These are phyloP conservation scores for Dysmachus trigonus DNA, from an alignment of 2,888 invertebrate genomes.

Conservation along the genomic window DNA sequence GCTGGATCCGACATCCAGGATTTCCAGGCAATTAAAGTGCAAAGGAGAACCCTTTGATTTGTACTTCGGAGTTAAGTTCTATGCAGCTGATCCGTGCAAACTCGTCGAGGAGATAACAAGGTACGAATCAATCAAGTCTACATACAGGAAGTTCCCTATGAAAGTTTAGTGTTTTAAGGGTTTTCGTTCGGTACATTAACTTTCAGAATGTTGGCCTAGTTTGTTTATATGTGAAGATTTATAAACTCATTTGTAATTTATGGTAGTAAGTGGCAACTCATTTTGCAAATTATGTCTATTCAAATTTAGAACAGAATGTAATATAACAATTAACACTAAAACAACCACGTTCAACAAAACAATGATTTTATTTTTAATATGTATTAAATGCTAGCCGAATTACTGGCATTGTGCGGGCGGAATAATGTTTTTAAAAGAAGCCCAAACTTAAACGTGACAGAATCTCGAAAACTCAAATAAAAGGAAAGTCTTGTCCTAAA, in stretches of 20 bases:
- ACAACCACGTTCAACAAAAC: too few relatives aligned
- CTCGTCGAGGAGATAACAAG: slow-evolving; percentile 94
- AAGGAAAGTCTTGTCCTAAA: too few relatives aligned
- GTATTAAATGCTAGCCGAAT: too few relatives aligned
- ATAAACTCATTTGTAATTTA: not conserved
- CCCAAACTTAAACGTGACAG: too few relatives aligned
- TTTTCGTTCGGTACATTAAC: not conserved
- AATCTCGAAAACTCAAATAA: too few relatives aligned
- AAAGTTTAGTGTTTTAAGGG: not conserved
- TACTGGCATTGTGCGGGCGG: too few relatives aligned
- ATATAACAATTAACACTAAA: too few relatives aligned
- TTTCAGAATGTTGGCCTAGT: not conserved
- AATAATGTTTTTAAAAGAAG: too few relatives aligned
- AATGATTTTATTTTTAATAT: too few relatives aligned
- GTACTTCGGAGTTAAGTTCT: slow-evolving; percentile 97
- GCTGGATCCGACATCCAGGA: slow-evolving; percentile 90
- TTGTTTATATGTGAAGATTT: not conserved
- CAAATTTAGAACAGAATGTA: too few relatives aligned
- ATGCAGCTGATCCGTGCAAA: slow-evolving; percentile 96
- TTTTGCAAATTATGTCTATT: too few relatives aligned
- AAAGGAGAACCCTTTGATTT: slow-evolving; percentile 79
- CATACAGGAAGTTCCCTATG: not conserved
- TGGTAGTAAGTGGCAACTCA: too few relatives aligned
- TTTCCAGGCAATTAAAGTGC: slow-evolving; percentile 86
- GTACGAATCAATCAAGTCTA: slow-evolving; percentile 65